Evolutionary conservation across 2,797 vertebrate genomes (phyloP), one percentile per base, ranked within the genome.

Genomic region (Argentina silus): DNA sequence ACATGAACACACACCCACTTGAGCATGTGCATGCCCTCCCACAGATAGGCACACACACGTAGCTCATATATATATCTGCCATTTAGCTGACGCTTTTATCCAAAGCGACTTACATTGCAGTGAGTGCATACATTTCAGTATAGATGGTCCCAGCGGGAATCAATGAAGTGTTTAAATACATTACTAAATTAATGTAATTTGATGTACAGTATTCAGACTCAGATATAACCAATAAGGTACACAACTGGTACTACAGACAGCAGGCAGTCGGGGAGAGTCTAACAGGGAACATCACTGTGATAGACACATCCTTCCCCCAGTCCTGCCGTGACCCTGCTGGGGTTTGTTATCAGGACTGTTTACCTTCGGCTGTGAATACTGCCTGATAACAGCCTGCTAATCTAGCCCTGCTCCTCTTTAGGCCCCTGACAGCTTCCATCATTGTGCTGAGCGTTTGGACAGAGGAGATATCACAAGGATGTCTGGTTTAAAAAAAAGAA

Each of bases 361-460:
- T 92, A 93, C 85, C 78, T 84, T 88, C 83, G 87, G 88, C 80
- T 86, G 90, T 92, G 90, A 92, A 90, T 88, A 89, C 88, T 1
- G 73, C 65, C 78, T 89, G 88, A 93, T 91, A 91, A 86, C 83
- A 76, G 79, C 64, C 3, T 6, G 71, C 78, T 88, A 90, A 91
- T 91, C 88, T 86, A 81, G 42, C 79, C 77, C 80, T 80, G 88
- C 83, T 91, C 86, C 85, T 83, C 88, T 88, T 90, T 87, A 90
- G 78, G 81, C 84, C 77, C 81, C 84, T 77, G 82, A 90, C 81
- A 82, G 85, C 90, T 90, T 88, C 90, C 86, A 87, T 88, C 86
- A 86, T 82, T 86, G 86, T 90, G 85, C 80, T 85, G 89, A 90
- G 85, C 91, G 90, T 92, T 93, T 92, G 87, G 92, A 90, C 85